Base-by-base conservation (phyloP, 2,113 vertebrate species). In the Hylia prasina region DNA sequence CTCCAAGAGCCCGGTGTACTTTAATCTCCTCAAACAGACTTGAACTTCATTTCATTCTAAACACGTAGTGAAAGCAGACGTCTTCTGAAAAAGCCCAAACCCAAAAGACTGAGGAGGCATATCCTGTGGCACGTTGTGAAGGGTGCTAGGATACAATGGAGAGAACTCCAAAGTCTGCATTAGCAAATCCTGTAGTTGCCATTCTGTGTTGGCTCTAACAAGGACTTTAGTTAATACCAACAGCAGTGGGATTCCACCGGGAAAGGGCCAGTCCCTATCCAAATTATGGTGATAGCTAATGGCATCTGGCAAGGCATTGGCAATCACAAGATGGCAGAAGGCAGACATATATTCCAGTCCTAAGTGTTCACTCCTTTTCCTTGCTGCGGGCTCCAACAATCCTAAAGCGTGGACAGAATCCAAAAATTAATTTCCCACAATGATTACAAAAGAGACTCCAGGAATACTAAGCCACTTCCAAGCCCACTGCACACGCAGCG, bases 401-500 rank as follows among this genome's bases (percentile, higher is more conserved):
- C 40, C 63, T 24, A 13, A 72, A 82, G 75, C 0, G 0, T 15
- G 11, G 35, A 53, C 27, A 75, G 64, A 87, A 86, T 30, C 31
- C 3, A 4, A 76, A 65, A 80, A 33, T 30, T 30, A 53, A 70
- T 53, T 27, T 90, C 45, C 37, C 4, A 7, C 2, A 3, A 40
- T 1, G 0, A 31, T 24, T 54, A 54, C 27, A 58, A 27, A 82
- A 54, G 35, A 69, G 25, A 40, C 31, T 57, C 13, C 23, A 58
- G 39, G 35, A 37, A 33, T 2, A 56, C 24, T 39, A 71, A 20
- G 48, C 50, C 6, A 6, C 56, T 57, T 66, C 28, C 30, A 89
- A 78, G 33, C 7, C 18, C 56, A 66, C 25, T 5, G 13, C n/a
- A 42, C 8, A 42, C 0, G 1, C 17, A 20, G 21, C 9, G 14